These are phyloP conservation scores for Falco berigora DNA, from an alignment of 2,797 vertebrate species.

Conservation along the genomic window DNA sequence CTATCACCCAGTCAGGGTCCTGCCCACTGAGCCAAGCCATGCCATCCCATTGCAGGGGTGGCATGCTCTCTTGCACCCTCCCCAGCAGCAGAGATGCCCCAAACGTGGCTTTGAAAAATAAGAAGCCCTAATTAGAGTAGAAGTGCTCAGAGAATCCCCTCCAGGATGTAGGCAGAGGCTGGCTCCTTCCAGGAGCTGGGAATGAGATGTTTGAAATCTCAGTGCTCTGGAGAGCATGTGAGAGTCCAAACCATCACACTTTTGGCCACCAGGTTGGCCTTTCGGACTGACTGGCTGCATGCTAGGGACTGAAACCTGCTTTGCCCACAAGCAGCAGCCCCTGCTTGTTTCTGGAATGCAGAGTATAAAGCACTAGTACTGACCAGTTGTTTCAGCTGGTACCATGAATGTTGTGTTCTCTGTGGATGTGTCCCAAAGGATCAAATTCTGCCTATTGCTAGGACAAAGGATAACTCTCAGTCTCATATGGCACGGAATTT, in stretches of 20 bases:
- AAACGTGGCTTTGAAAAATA: neutral
- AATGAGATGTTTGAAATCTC: neutral
- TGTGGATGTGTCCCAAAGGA: neutral
- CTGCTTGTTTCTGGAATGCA: neutral
- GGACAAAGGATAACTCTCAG: neutral
- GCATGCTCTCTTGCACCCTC: neutral
- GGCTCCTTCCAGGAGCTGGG: neutral
- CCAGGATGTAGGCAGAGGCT: neutral
- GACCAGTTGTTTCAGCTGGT: fast-evolving
- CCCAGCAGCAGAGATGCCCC: neutral
- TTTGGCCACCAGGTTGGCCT: neutral
- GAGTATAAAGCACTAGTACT: neutral
- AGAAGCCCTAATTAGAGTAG: neutral
- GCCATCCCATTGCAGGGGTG: neutral
- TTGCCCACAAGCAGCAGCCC: neutral
- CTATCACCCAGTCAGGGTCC: neutral
- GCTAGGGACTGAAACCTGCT: neutral
- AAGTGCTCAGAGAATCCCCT: neutral
- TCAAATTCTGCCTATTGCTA: neutral
- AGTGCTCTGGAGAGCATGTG: neutral
- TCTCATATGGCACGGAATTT: neutral
- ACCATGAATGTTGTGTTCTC: neutral
- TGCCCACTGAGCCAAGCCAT: fast-evolving
- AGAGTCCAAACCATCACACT: neutral
- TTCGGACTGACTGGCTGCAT: neutral